Conservation (phyloP, 1,140 invertebrate species). For the Cotesia chilonis region DNA sequence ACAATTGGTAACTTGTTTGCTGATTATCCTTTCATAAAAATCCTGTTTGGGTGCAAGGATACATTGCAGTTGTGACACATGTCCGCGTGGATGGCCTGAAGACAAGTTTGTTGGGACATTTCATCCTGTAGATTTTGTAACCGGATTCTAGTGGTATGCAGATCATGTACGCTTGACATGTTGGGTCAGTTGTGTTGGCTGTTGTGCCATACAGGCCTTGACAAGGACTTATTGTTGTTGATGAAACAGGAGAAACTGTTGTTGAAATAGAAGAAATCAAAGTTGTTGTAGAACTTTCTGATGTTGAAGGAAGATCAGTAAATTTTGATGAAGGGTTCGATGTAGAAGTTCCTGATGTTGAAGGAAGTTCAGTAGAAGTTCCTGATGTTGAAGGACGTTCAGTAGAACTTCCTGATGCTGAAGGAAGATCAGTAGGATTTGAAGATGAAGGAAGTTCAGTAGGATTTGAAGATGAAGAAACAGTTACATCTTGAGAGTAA, state of each 20-base stretch:
- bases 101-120: constrained; percentile 31
- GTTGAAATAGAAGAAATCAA: background rate
- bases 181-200: constrained; percentile 28
- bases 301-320: no score
- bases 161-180: constrained; percentile 34
- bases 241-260: background rate
- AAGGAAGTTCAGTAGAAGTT: no score
- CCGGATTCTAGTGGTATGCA: constrained; percentile 15
- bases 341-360: no score
- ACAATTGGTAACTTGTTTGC: no score
- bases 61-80: constrained; percentile 23
- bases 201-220: constrained; percentile 11
- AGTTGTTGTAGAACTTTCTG: no score
- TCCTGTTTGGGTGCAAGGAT: constrained; percentile 1
- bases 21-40: background rate
- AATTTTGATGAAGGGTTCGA: no score
- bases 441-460: no score
- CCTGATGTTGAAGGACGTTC: no score
- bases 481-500: no score
- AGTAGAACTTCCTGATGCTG: no score
- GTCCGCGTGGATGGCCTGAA: constrained; percentile 30
- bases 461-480: no score
- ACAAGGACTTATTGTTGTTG: constrained; percentile 7
- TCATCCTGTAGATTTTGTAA: constrained; percentile 2
- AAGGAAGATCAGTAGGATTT: no score